Conservation (phyloP, 2,797 vertebrate species). For the Coccyzus lansbergi region DNA sequence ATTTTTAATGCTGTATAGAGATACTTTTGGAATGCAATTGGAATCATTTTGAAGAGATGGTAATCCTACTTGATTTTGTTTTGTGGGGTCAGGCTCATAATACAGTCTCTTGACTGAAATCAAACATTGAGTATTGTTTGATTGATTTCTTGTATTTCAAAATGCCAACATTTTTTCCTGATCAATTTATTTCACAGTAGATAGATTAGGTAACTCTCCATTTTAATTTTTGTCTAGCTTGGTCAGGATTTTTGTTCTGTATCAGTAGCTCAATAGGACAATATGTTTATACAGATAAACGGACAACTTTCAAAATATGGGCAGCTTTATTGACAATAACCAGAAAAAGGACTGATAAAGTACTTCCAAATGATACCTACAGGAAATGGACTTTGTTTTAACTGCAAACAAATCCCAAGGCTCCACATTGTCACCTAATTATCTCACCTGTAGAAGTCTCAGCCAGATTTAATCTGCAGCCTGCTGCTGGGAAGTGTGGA, state of each 20-base stretch:
- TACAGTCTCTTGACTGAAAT: background rate
- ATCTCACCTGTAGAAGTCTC: background rate
- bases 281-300: background rate
- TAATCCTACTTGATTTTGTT: background rate
- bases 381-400: background rate
- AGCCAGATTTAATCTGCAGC: background rate
- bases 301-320: background rate
- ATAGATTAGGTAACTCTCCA: background rate
- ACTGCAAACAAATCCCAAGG: background rate
- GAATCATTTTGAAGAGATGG: background rate
- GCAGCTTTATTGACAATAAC: background rate
- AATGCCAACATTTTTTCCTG: background rate
- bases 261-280: background rate
- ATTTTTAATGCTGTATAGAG: background rate
- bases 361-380: background rate
- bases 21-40: background rate
- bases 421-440: slow-evolving; percentile 9
- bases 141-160: slow-evolving; percentile 2
- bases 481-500: background rate
- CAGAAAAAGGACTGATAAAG: background rate
- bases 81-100: background rate
- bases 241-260: background rate
- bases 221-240: background rate
- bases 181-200: background rate
- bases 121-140: background rate